Percentiles rank a stretch among this genome's conserved stretches.
phyloP scores from a whole-genome alignment of 2,797 vertebrate genomes.

The Gouania willdenowi region DNA sequence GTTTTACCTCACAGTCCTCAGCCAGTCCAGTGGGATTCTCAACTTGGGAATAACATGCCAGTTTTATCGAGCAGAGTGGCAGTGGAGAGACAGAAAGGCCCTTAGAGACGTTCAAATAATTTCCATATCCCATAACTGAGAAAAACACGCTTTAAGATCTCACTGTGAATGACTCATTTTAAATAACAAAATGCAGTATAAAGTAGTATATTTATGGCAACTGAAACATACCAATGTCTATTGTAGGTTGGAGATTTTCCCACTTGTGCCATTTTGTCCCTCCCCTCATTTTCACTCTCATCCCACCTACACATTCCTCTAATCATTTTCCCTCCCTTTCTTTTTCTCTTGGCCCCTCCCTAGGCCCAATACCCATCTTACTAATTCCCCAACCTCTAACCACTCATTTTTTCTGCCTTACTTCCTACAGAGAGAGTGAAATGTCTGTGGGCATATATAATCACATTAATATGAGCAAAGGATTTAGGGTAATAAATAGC shows the following conservation, averaged over 20 bases:
- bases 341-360: slow-evolving; percentile 9
- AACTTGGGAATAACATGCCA: slow-evolving; percentile 61
- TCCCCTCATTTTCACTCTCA: slow-evolving; percentile 10
- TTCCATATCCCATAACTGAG: slow-evolving; percentile 64
- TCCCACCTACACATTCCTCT: slow-evolving; percentile 26
- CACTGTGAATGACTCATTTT: slow-evolving; percentile 42
- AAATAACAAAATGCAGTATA: slow-evolving; percentile 41
- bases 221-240: slow-evolving; percentile 24
- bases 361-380: slow-evolving; percentile 18
- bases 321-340: slow-evolving; percentile 12
- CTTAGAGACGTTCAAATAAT: slow-evolving; percentile 56
- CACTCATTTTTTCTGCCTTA: slow-evolving; percentile 54
- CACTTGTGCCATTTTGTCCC: not conserved
- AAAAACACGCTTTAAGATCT: slow-evolving; percentile 41
- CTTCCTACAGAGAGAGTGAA: slow-evolving; percentile 56
- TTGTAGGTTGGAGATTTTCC: slow-evolving; percentile 30
- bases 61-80: slow-evolving; percentile 69
- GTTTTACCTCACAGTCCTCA: slow-evolving; percentile 61
- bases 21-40: slow-evolving; percentile 59
- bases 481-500: slow-evolving; percentile 76
- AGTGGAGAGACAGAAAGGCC: slow-evolving; percentile 52
- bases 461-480: slow-evolving; percentile 79
- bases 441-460: slow-evolving; percentile 73
- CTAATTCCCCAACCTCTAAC: slow-evolving; percentile 49
- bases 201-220: slow-evolving; percentile 38